Conservation (phyloP, 2,797 vertebrate genomes). For the Knipowitschia caucasica region DNA sequence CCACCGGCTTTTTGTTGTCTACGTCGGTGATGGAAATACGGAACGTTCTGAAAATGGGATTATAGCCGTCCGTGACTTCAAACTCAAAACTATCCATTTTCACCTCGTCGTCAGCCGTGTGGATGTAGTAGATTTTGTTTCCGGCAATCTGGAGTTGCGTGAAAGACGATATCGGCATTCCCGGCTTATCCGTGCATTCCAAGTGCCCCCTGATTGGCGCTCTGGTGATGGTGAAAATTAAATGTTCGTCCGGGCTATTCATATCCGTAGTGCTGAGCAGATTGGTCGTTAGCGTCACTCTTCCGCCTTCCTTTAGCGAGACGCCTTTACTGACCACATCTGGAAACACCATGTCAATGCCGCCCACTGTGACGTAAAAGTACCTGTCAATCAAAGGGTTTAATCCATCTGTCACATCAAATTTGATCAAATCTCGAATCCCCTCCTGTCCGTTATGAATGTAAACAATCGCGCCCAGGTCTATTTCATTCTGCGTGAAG, state of each 20-base stretch:
- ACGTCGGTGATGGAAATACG: constrained; percentile 91
- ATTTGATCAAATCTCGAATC: constrained; percentile 92
- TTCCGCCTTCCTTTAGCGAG: constrained; percentile 92
- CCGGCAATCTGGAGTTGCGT: constrained; percentile 93
- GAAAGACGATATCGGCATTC: constrained; percentile 86
- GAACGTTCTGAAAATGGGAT: constrained; percentile 94
- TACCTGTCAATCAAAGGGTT: constrained; percentile 95
- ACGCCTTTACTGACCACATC: constrained; percentile 94
- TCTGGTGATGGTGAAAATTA: constrained; percentile 92
- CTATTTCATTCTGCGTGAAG: constrained; percentile 92
- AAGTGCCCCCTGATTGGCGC: constrained; percentile 89
- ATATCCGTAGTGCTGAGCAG: constrained; percentile 93
- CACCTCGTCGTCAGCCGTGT: constrained; percentile 91
- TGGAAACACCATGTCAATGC: constrained; percentile 91
- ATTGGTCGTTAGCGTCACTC: constrained; percentile 90
- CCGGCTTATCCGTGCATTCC: constrained; percentile 88
- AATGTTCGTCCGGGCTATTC: constrained; percentile 93
- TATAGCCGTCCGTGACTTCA: constrained; percentile 93
- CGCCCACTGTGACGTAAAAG: constrained; percentile 91
- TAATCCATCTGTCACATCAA: constrained; percentile 93
- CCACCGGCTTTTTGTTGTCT: constrained; percentile 94
- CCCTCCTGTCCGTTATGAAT: constrained; percentile 87
- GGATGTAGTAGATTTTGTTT: constrained; percentile 94
- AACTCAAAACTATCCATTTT: constrained; percentile 99
- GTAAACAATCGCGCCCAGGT: constrained; percentile 85